Percentiles rank a stretch among this genome's conserved stretches.
These are phyloP conservation scores for Apodemia duryi DNA, from an alignment of 2,888 invertebrate genomes.

Conservation along the genomic window DNA sequence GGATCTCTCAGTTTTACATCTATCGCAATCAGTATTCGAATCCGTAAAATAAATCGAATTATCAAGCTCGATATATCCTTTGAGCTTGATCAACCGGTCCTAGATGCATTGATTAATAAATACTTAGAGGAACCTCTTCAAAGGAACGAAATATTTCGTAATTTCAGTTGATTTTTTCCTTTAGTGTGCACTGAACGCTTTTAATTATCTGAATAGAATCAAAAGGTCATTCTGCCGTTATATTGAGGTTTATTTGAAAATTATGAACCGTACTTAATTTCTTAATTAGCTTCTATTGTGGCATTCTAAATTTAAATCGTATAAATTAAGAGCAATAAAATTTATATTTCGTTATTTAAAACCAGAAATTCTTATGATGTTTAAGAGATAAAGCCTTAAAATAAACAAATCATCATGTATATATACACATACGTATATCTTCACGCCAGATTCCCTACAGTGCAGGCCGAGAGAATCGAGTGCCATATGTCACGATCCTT, in stretches of 20 bases:
- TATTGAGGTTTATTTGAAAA: background rate
- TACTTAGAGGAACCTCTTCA: constrained; percentile 26
- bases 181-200: background rate
- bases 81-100: constrained; percentile 53
- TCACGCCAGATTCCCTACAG: no score
- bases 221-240: background rate
- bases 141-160: constrained; percentile 3
- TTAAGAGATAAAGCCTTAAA: background rate
- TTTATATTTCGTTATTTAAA: background rate
- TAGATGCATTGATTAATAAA: constrained; percentile 55
- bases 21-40: constrained; percentile 60
- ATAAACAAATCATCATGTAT: no score
- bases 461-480: no score
- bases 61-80: constrained; percentile 60
- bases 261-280: background rate
- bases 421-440: no score
- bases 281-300: background rate
- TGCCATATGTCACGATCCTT: no score
- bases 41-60: constrained; percentile 57
- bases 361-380: no score
- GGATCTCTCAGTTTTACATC: constrained; percentile 6
- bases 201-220: background rate
- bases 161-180: background rate
- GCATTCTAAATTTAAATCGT: background rate
- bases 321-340: background rate